Evolutionary conservation across 1,140 invertebrate species (phyloP), one percentile per base, ranked within the genome.

Genomic region (Caerostris extrusa): DNA sequence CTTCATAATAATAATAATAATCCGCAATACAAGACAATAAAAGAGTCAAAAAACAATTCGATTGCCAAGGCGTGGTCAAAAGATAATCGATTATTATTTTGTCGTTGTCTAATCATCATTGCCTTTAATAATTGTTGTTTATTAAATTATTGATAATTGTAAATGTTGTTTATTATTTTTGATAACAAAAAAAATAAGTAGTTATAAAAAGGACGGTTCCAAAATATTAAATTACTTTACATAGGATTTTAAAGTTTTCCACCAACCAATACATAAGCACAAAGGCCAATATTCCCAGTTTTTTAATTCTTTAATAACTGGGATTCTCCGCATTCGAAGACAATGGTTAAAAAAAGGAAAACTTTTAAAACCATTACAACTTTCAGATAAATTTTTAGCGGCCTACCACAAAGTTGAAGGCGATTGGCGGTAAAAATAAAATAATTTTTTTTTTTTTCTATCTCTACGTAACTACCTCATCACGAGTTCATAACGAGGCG

Each of bases 401-500:
- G 12, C 55, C 56, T n/a, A 58, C 56, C 10, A 58, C n/a, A 17
- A 77, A 53, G 71, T 12, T 3, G 4, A 34, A 7, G 17, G 8
- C 34, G 10, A 5, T 34, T 50, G 34, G 34, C 0, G 7, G 3
- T 0, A 0, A 17, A 5, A 10, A 12, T 8, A 57, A 19, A 8
- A n/a, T 3, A 14, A 57, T 34, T 19, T 58, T 60, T 14, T 67
- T 67, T 34, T 19, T 58, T 60, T 14, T 67, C 6, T 67, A 67
- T 67, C n/a, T 4, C 0, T n/a, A 67, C 64, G 64, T 17, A 60
- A 85, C 56, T n/a, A n/a, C 56, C 7, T 85, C 57, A 57, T 85
- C 77, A 77, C 19, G n/a, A 19, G n/a, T 71, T 19, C n/a, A 71
- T 82, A 61, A 87, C 85, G 60, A 88, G 60, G 5, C 56, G 55